Base-by-base conservation (phyloP, 1,140 invertebrate species). In the Glossosoma conforme region DNA sequence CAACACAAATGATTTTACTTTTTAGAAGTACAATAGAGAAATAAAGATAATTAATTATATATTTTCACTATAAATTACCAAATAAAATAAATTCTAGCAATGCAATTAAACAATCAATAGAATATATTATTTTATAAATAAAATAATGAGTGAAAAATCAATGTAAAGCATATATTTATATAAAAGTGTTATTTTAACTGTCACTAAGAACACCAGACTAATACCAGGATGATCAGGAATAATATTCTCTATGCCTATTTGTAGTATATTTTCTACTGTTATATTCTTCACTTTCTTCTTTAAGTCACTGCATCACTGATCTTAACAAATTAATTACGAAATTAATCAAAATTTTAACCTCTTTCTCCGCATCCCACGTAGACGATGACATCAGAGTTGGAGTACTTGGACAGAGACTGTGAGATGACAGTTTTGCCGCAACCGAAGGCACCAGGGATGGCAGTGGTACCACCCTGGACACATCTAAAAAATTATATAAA, bases 341-440 rank as follows among this genome's bases (percentile, higher is more conserved):
- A n/a, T n/a, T n/a, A n/a, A n/a, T n/a, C n/a, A n/a, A n/a, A 9
- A 8, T 52, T 63, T 63, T 53, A 64, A 86, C 84, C 86, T 87
- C 93, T 78, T 87, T 94, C 94, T 80, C 97, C 87, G 87, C 97
- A 99, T 61, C 97, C 97, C 25, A 99, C 97, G 75, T 99, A 99
- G 66, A 99, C 81, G 68, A 99, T 99, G 59, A 98, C 94, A 75
- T 99, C 96, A 51, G 94, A 98, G 78, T 99, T 99, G 62, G 95
- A 98, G 76, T 96, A 99, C 72, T 99, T 99, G 56, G 96, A 99
- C 45, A 99, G 75, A 5, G 97, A 92, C 76, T 98, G 95, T 1
- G 94, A 98, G 64, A 99, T 99, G 57, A 99, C 97, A 77, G 97
- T 99, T 82, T 99, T 99, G 59, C 97, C 97, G 75, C 97, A 99